phyloP scores from a whole-genome alignment of 1,140 invertebrate species.

The Pogonomyrmex californicus region DNA sequence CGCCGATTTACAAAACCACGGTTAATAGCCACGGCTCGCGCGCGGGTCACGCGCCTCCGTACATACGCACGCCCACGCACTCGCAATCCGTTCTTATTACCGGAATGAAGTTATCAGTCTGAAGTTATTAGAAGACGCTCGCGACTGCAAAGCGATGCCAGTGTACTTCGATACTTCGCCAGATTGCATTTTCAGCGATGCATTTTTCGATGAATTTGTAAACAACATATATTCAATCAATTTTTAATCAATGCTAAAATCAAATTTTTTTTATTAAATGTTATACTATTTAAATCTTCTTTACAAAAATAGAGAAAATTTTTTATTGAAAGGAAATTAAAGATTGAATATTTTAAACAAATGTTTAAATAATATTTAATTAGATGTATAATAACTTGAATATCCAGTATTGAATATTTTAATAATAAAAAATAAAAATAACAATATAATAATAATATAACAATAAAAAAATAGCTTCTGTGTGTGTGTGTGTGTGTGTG shows the following conservation, averaged over 20 bases:
- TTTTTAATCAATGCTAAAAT: too few relatives aligned
- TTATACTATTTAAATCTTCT: background rate
- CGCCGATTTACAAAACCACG: constrained; percentile 69
- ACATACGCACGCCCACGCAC: background rate
- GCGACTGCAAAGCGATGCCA: background rate
- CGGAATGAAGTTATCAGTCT: background rate
- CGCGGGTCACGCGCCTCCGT: background rate
- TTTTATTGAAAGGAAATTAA: background rate
- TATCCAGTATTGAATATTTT: background rate
- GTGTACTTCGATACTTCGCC: too few relatives aligned
- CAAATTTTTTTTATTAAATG: background rate
- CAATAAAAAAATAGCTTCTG: too few relatives aligned
- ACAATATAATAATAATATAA: too few relatives aligned
- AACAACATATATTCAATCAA: background rate
- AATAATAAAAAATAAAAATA: background rate
- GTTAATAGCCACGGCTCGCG: constrained; percentile 61
- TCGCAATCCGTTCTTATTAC: background rate
- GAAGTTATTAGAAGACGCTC: constrained; percentile 6
- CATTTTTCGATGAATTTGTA: background rate
- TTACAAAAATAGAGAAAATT: background rate
- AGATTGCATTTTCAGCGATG: background rate
- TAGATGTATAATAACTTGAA: background rate
- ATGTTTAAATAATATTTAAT: background rate
- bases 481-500: too few relatives aligned
- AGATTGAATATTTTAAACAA: background rate